A percentile compares a stretch with the other conserved stretches of the same genome.
Conservation (phyloP, 2,888 invertebrate genomes). For the Lordiphosa andalusiaca region DNA sequence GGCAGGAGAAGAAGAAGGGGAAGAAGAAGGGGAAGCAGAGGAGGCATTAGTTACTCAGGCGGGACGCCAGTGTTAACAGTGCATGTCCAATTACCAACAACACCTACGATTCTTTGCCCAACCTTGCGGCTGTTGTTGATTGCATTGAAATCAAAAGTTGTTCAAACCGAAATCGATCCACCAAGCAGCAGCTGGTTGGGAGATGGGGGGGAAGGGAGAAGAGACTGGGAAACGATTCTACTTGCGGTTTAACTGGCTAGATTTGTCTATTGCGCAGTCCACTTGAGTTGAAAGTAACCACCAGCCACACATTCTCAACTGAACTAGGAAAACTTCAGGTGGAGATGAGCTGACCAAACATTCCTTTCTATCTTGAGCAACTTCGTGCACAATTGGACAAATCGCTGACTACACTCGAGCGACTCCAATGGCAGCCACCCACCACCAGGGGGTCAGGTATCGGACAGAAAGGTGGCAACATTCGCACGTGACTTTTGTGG, state of each 20-base stretch:
- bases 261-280: not conserved
- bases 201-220: not conserved
- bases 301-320: too few relatives aligned
- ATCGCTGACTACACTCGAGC: constrained; percentile 21
- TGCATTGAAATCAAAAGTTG: constrained; percentile 26
- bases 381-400: constrained; percentile 53
- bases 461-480: not conserved
- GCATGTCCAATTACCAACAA: constrained; percentile 63
- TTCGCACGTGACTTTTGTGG: constrained; percentile 1
- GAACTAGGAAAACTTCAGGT: too few relatives aligned
- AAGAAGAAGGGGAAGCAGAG: not conserved
- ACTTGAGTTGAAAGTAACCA: not conserved
- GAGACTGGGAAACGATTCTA: constrained; percentile 14
- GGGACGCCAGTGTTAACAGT: constrained; percentile 48
- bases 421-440: too few relatives aligned
- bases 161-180: constrained; percentile 21
- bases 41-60: constrained; percentile 18
- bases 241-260: constrained; percentile 2
- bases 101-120: constrained; percentile 21
- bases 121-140: constrained; percentile 29
- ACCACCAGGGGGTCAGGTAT: not conserved
- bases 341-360: not conserved
- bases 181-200: too few relatives aligned
- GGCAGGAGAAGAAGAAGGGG: not conserved
- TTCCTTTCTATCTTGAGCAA: constrained; percentile 33